Percentiles rank a stretch among this genome's conserved stretches.
Conservation (phyloP, 2,888 invertebrate species). For the Cantharis lateralis region DNA sequence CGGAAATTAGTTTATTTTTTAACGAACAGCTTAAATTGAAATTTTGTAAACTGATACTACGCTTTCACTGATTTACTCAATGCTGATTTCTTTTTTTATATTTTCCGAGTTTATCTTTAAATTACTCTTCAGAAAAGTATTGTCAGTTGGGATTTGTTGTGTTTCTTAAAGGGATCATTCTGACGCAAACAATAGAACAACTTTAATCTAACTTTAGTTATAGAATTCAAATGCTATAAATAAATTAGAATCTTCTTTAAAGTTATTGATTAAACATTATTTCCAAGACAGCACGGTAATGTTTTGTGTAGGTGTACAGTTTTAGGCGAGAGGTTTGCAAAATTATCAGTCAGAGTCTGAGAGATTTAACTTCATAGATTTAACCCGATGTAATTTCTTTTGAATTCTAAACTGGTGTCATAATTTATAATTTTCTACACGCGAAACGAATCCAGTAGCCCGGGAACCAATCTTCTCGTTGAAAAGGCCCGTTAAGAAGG, state of each 20-base stretch:
- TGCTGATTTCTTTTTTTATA: background rate
- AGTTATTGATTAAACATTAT: background rate
- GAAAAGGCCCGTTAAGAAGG: constrained; percentile 13
- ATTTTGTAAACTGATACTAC: background rate
- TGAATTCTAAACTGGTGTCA: background rate
- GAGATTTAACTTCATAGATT: background rate
- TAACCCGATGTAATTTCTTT: background rate
- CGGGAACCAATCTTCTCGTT: constrained; percentile 11
- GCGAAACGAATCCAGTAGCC: background rate
- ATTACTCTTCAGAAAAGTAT: background rate
- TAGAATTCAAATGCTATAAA: background rate
- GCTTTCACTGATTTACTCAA: background rate
- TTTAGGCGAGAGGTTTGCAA: background rate
- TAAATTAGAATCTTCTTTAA: background rate
- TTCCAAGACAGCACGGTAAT: background rate
- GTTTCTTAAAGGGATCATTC: background rate
- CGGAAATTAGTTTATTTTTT: background rate
- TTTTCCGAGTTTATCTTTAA: background rate
- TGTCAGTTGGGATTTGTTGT: background rate
- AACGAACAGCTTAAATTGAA: background rate
- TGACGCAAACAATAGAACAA: background rate
- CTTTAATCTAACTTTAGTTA: background rate
- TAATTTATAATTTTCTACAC: background rate
- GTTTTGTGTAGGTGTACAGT: no score
- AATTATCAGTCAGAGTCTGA: background rate